A percentile compares a stretch with the other conserved stretches of the same genome.
These are phyloP conservation scores for Leptura quadrifasciata DNA, from an alignment of 2,888 invertebrate species.

Conservation along the genomic window DNA sequence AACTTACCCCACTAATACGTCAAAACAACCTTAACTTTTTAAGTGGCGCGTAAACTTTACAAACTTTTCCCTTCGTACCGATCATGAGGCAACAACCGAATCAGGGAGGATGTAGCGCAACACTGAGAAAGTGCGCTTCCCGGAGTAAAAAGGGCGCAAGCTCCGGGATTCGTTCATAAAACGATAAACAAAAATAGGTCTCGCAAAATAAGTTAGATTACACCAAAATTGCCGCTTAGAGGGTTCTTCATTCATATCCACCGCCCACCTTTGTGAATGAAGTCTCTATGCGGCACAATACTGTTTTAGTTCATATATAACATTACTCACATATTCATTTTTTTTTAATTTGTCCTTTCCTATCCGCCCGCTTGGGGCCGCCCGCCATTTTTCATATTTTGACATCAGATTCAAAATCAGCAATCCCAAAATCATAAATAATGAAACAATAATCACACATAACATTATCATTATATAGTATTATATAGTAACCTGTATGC, in stretches of 20 bases:
- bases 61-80: conserved; percentile 15
- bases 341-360: too few relatives aligned
- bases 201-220: background rate
- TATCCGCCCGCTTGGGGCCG: too few relatives aligned
- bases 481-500: too few relatives aligned
- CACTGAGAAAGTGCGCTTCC: conserved; percentile 28
- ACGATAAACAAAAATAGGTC: background rate
- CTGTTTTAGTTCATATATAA: too few relatives aligned
- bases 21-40: background rate
- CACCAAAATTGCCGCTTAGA: conserved; percentile 1
- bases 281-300: too few relatives aligned
- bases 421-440: too few relatives aligned
- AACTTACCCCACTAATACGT: conserved; percentile 3
- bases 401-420: too few relatives aligned
- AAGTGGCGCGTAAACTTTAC: conserved; percentile 12
- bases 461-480: too few relatives aligned
- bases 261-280: background rate
- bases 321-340: too few relatives aligned
- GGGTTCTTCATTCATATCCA: background rate
- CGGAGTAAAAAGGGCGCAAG: conserved; percentile 31
- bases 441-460: too few relatives aligned
- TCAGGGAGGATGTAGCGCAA: conserved; percentile 14
- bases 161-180: conserved; percentile 31
- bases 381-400: too few relatives aligned
- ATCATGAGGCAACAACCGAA: conserved; percentile 16